Conservation (phyloP, 1,140 invertebrate species). For the Drosophila pallidifrons region DNA sequence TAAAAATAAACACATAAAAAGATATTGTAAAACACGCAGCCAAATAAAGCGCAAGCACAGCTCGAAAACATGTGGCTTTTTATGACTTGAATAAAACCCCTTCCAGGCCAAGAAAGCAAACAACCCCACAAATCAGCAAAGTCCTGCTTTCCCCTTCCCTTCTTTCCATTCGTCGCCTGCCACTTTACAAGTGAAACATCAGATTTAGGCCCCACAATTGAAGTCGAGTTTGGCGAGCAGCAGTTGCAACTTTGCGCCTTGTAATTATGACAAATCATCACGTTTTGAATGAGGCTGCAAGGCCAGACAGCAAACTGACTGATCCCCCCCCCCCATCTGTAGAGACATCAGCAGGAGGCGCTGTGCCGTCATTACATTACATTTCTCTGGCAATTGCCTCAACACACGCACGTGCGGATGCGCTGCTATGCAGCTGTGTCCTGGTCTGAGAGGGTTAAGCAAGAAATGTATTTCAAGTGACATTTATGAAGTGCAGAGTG, state of each 20-base stretch:
- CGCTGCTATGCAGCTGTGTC: not conserved
- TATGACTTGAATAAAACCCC: conserved; percentile 39
- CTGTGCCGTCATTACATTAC: conserved; percentile 13
- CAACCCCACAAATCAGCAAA: not conserved
- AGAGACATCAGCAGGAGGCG: not conserved
- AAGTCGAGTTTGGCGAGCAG: not conserved
- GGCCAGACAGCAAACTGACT: conserved; percentile 54
- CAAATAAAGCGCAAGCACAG: conserved; percentile 46
- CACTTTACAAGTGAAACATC: conserved; percentile 5
- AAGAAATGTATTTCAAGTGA: conserved; percentile 77
- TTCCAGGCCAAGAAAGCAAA: not conserved
- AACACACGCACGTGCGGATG: conserved; percentile 62
- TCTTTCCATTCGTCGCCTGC: not conserved
- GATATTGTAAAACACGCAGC: conserved; percentile 63
- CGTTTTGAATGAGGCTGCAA: conserved; percentile 60
- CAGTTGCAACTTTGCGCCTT: conserved; percentile 35
- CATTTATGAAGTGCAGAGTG: conserved; percentile 75
- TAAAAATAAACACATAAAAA: conserved; percentile 77
- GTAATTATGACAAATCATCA: conserved; percentile 81
- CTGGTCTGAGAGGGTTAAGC: not conserved
- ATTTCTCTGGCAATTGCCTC: conserved; percentile 49
- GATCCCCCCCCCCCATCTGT: conserved; percentile 41
- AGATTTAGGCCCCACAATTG: conserved; percentile 8
- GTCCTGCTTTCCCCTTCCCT: not conserved
- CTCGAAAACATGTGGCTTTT: conserved; percentile 38